Evolutionary conservation across 2,113 vertebrate genomes (phyloP).

Genomic region (Amia ocellicauda): DNA sequence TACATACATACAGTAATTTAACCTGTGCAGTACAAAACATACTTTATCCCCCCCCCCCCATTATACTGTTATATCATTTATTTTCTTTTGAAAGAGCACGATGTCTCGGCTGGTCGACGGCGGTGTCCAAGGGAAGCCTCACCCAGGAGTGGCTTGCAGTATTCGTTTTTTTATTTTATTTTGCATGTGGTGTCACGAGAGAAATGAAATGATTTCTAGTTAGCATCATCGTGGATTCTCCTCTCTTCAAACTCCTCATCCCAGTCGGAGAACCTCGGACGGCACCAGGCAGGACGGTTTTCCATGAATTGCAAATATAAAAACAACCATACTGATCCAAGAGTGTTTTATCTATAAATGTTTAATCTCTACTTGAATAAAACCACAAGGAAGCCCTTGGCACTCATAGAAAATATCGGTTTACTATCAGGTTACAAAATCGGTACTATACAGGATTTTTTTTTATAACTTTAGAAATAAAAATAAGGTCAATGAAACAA

Average conservation of each 20-base stretch:
- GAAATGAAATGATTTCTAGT: too few species aligned
- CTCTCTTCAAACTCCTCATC: too few species aligned
- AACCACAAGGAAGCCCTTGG: conserved; percentile 82
- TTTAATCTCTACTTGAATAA: conserved; percentile 81
- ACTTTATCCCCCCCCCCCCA: too few species aligned
- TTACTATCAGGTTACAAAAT: conserved; percentile 93
- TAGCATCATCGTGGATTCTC: too few species aligned
- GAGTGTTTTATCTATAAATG: conserved; percentile 73
- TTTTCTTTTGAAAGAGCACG: conserved; percentile 49
- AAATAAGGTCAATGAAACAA: conserved; percentile 73
- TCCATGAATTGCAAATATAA: neutral
- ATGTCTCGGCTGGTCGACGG: conserved; percentile 39
- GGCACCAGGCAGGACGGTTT: too few species aligned
- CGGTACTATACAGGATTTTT: conserved; percentile 96
- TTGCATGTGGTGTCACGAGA: too few species aligned
- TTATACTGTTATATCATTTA: conserved; percentile 16
- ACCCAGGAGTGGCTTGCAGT: too few species aligned
- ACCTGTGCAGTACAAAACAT: too few species aligned
- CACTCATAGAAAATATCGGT: conserved; percentile 90
- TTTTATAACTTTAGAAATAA: conserved; percentile 92
- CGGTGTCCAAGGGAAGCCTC: conserved; percentile 35
- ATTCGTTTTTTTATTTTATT: too few species aligned
- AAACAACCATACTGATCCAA: conserved; percentile 7
- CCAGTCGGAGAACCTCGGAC: too few species aligned
- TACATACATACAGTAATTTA: too few species aligned